These are phyloP conservation scores for Budorcas taxicolor DNA, from an alignment of 2,113 vertebrate genomes.

Conservation along the genomic window DNA sequence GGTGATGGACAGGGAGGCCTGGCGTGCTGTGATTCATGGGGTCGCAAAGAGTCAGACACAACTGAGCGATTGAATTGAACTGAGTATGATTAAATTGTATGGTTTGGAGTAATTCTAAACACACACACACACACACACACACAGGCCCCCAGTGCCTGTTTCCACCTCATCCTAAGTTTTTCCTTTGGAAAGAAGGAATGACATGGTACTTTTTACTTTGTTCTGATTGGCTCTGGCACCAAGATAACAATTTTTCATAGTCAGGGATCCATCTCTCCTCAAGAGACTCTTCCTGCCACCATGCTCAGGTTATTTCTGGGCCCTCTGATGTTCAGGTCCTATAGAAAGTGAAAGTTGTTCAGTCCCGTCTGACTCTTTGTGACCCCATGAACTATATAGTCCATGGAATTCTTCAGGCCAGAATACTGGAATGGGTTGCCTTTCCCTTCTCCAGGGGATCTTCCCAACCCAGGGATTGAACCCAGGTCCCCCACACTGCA, in stretches of 20 bases:
- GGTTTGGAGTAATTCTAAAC: background rate
- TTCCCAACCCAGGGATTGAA: background rate
- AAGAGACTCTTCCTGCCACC: background rate
- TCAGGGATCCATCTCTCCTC: background rate
- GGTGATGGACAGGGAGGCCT: no score
- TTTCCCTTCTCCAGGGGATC: background rate
- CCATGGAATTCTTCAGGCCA: background rate
- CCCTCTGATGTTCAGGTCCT: background rate
- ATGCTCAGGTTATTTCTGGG: background rate
- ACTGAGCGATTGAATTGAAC: no score
- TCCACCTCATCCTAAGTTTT: background rate
- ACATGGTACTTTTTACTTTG: background rate
- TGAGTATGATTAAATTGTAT: background rate
- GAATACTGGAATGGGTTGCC: background rate
- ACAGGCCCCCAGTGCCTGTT: fast-evolving
- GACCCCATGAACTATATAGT: background rate
- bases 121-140: no score
- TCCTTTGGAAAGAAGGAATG: background rate
- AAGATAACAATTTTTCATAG: background rate
- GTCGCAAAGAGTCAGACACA: fast-evolving
- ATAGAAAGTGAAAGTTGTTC: fast-evolving
- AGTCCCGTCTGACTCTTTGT: fast-evolving
- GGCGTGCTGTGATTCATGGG: no score
- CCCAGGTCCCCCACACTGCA: background rate
- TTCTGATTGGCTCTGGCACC: background rate